These are phyloP conservation scores for Synanceia verrucosa DNA, from an alignment of 2,797 vertebrate species.

Conservation along the genomic window DNA sequence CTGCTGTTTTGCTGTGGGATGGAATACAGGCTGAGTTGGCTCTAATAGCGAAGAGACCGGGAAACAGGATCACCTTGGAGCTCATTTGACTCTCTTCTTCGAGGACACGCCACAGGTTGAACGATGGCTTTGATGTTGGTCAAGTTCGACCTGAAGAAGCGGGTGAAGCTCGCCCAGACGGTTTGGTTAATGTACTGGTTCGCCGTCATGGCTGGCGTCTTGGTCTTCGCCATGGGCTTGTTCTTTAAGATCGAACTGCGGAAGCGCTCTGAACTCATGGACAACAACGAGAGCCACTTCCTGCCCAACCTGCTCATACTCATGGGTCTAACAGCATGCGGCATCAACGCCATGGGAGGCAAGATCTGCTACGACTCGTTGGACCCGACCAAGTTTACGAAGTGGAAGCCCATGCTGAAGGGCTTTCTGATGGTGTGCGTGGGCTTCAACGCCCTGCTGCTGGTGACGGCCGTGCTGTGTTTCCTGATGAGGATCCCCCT, in stretches of 20 bases:
- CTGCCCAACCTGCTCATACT: slow-evolving; percentile 94
- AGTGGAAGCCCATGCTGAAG: slow-evolving; percentile 93
- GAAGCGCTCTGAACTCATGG: slow-evolving; percentile 97
- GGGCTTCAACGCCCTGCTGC: slow-evolving; percentile 84
- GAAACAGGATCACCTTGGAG: slow-evolving; percentile 26
- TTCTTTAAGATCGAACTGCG: slow-evolving; percentile 97
- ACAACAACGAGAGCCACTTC: slow-evolving; percentile 97
- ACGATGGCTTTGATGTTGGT: slow-evolving; percentile 93
- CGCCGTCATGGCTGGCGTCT: slow-evolving; percentile 90
- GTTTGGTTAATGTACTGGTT: slow-evolving; percentile 99
- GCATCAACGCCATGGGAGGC: slow-evolving; percentile 91
- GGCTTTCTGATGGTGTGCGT: slow-evolving; percentile 86
- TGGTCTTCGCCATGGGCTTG: slow-evolving; percentile 93
- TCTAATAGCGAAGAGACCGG: slow-evolving; percentile 30
- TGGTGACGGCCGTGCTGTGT: slow-evolving; percentile 88
- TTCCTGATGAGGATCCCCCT: slow-evolving; percentile 91
- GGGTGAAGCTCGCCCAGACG: slow-evolving; percentile 95
- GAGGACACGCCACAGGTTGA: slow-evolving; percentile 35
- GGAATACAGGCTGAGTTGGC: slow-evolving; percentile 79
- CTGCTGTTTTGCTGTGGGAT: slow-evolving; percentile 66
- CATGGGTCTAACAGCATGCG: slow-evolving; percentile 89
- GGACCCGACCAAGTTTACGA: slow-evolving; percentile 90
- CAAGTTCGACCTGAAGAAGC: slow-evolving; percentile 94
- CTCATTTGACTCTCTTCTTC: slow-evolving; percentile 29
- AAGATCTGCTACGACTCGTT: slow-evolving; percentile 97